Conservation (phyloP, 1,140 invertebrate species). For the Papilio polyxenes region DNA sequence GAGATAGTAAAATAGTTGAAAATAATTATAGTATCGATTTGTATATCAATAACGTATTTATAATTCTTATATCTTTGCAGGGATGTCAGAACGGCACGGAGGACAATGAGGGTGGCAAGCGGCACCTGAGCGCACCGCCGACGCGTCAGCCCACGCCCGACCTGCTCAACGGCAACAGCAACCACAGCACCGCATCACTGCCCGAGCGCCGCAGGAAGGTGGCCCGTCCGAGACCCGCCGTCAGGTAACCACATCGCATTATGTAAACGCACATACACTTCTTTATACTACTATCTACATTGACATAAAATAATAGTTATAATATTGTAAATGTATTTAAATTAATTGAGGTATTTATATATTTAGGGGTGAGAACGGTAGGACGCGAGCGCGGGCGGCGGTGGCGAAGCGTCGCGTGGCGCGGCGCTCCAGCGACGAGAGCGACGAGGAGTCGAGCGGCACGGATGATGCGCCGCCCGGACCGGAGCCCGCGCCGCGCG, state of each 20-base stretch:
- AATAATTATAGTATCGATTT: background rate
- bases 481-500: constrained; percentile 72
- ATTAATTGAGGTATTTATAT: constrained; percentile 2
- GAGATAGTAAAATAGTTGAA: background rate
- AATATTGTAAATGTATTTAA: too few species aligned
- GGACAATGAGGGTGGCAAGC: constrained; percentile 62
- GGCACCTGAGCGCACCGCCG: constrained; percentile 70
- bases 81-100: constrained; percentile 63
- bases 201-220: constrained; percentile 71
- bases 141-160: constrained; percentile 75
- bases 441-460: constrained; percentile 73
- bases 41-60: background rate
- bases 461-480: constrained; percentile 70
- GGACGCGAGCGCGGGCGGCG: constrained; percentile 66
- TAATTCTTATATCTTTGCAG: constrained; percentile 43
- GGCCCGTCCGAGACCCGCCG: constrained; percentile 59
- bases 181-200: constrained; percentile 75
- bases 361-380: constrained; percentile 64
- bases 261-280: background rate
- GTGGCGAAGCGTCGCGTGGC: constrained; percentile 68
- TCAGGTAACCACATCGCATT: constrained; percentile 51
- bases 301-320: background rate
- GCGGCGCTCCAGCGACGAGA: constrained; percentile 70
- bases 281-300: background rate
- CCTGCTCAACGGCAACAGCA: constrained; percentile 76